Evolutionary conservation across 2,888 invertebrate genomes (phyloP), one percentile per base, ranked within the genome.

Genomic region (Ophioninae sp.): DNA sequence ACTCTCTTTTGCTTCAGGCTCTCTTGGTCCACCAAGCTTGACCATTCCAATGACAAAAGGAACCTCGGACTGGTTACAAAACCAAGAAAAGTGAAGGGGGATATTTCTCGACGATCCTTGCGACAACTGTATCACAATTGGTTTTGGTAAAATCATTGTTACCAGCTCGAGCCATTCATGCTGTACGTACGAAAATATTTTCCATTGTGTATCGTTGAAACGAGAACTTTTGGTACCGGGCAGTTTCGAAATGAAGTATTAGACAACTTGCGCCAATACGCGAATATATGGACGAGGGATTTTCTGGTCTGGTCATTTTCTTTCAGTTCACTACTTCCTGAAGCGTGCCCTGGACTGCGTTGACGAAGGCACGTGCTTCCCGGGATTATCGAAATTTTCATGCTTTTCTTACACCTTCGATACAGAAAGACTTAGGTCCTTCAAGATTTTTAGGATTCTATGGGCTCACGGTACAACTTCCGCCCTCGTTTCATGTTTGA

Each of bases 71-170:
- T 88, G 88, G 90, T 91, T 90, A 90, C 89, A 89, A 30, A 30
- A 30, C 30, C 73, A 62, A 56, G 41, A 44, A n/a, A 8, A 21
- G 6, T 50, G 17, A 79, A 17, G 65, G 59, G 41, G 73, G 57
- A 30, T 61, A 30, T 70, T 10, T 39, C 39, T 41, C 69, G 30
- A 6, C 57, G 79, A 72, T 85, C 89, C 85, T 89, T 85, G 82
- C 88, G 87, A 89, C 90, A 87, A 89, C 87, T 87, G 79, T 86
- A 86, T 88, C 87, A 89, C 91, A 91, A 91, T 91, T 86, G 85
- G 80, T 75, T 70, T 87, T 88, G 79, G 81, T 78, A 77, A 81
- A 86, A 83, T 75, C 59, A 85, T 86, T 83, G 82, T 86, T 86
- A 88, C 87, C 87, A 87, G 87, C 87, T 82, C 77, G 17, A 37